Percentiles rank a stretch among this genome's conserved stretches.
These are phyloP conservation scores for Drosophila teissieri DNA, from an alignment of 1,140 invertebrate genomes.

Conservation along the genomic window DNA sequence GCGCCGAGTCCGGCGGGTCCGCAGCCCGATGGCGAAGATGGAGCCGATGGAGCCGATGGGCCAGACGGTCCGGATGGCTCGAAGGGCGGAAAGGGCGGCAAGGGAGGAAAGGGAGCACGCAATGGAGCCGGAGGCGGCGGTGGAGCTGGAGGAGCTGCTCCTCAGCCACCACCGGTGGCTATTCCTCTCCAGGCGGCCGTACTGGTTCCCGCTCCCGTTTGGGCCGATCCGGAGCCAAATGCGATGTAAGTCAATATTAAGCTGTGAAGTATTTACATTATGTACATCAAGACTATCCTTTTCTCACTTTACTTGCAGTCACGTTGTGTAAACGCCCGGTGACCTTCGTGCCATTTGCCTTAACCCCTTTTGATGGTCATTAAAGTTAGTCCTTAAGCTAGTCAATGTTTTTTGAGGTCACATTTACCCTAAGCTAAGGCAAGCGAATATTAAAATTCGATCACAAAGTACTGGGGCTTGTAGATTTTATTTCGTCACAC, in stretches of 20 bases:
- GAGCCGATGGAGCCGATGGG: slow-evolving; percentile 71
- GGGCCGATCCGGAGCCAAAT: slow-evolving; percentile 56
- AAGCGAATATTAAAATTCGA: slow-evolving; percentile 81
- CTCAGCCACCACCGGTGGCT: slow-evolving; percentile 48
- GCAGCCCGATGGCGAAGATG: slow-evolving; percentile 71
- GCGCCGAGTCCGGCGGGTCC: slow-evolving; percentile 61
- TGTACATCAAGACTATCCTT: no score
- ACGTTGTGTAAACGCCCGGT: slow-evolving; percentile 18
- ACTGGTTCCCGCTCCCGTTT: slow-evolving; percentile 59
- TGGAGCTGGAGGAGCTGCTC: slow-evolving; percentile 82
- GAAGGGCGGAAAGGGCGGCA: slow-evolving; percentile 77
- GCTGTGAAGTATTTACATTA: background rate
- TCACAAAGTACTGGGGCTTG: background rate
- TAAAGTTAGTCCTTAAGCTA: slow-evolving; percentile 53
- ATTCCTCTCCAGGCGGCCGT: slow-evolving; percentile 27
- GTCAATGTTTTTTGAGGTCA: slow-evolving; percentile 59
- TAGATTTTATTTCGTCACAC: slow-evolving; percentile 8
- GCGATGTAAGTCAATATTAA: slow-evolving; percentile 41
- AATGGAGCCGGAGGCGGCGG: slow-evolving; percentile 80
- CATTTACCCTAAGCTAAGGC: slow-evolving; percentile 57
- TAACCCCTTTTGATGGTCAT: background rate
- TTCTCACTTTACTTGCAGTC: slow-evolving; percentile 26
- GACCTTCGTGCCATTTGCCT: slow-evolving; percentile 3
- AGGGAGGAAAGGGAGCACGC: slow-evolving; percentile 71
- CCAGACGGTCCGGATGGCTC: slow-evolving; percentile 59